phyloP scores from a whole-genome alignment of 1,140 invertebrate species.

The Holcopasites calliopsidis region DNA sequence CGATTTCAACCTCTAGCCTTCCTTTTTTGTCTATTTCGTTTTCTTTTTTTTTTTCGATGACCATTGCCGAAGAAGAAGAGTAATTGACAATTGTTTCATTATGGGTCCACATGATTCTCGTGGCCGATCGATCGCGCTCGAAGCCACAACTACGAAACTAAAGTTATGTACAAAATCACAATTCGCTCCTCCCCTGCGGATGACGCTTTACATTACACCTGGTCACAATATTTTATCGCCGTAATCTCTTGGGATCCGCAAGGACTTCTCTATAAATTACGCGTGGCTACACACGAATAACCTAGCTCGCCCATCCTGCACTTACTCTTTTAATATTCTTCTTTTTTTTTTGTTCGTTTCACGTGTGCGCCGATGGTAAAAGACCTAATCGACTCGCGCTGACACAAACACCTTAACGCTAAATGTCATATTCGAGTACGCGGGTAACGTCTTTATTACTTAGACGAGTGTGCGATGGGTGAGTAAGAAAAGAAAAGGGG shows the following conservation, averaged over 20 bases:
- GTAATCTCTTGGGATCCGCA: conserved; percentile 50
- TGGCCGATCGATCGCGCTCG: conserved; percentile 30
- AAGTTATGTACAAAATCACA: conserved; percentile 62
- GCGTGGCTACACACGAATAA: conserved; percentile 35
- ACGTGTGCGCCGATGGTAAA: conserved; percentile 2
- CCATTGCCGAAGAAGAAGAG: conserved; percentile 11
- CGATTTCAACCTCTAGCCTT: background rate
- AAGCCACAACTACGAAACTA: conserved; percentile 40
- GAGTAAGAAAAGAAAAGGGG: background rate
- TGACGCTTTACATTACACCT: background rate
- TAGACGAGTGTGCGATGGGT: conserved; percentile 4
- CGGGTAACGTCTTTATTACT: conserved; percentile 12
- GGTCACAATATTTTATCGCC: background rate
- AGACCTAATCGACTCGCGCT: conserved; percentile 17
- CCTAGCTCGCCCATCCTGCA: conserved; percentile 14
- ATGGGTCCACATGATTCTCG: conserved; percentile 13
- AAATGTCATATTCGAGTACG: conserved; percentile 28
- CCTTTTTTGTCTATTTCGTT: background rate
- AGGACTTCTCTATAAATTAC: conserved; percentile 36
- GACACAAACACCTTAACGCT: background rate
- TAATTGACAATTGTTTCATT: conserved; percentile 53
- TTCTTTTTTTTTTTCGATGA: background rate
- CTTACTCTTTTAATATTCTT: background rate
- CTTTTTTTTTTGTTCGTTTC: conserved; percentile 18
- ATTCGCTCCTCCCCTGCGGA: conserved; percentile 26